Base-by-base conservation (phyloP, 1,140 invertebrate genomes). In the Penaeus vannamei region DNA sequence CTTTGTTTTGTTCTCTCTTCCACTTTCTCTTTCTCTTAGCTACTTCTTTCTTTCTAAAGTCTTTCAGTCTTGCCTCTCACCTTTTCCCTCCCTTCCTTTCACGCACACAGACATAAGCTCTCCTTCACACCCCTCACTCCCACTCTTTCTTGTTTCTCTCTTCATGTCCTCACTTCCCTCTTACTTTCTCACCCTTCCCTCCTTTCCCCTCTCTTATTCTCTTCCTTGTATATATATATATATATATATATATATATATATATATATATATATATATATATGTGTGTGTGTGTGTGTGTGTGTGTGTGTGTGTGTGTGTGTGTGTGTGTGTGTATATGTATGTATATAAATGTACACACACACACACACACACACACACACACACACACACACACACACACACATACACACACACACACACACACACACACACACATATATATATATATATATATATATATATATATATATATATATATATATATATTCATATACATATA, bases 231-330 rank as follows among this genome's bases (percentile, higher is more conserved):
- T 29, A 29, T 76, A 29, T 72, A 72, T n/a, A 19, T 72, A 22
- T 72, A 72, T 72, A 29, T 72, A 72, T 72, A 72, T 72, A 72
- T 72, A 72, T 72, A 29, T 29, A 72, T 72, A 72, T 72, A 72
- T 72, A 72, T 72, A 29, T 72, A 72, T 72, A 72, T 72, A 72
- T 72, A n/a, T 72, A 72, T 72, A 72, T 72, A 72, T 72, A 72
- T 72, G 32, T n/a, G n/a, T 72, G n/a, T n/a, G n/a, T 72, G n/a
- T 72, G 32, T 72, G n/a, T 72, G n/a, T 72, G n/a, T 72, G n/a
- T 72, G n/a, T 72, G n/a, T 72, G n/a, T 72, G n/a, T 72, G n/a
- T 72, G n/a, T 72, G n/a, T 72, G n/a, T 72, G n/a, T 72, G n/a
- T 72, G n/a, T 72, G n/a, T 72, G n/a, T 72, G n/a, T 72, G n/a